These are phyloP conservation scores for Hypomesus transpacificus DNA, from an alignment of 2,113 vertebrate species.

Conservation along the genomic window DNA sequence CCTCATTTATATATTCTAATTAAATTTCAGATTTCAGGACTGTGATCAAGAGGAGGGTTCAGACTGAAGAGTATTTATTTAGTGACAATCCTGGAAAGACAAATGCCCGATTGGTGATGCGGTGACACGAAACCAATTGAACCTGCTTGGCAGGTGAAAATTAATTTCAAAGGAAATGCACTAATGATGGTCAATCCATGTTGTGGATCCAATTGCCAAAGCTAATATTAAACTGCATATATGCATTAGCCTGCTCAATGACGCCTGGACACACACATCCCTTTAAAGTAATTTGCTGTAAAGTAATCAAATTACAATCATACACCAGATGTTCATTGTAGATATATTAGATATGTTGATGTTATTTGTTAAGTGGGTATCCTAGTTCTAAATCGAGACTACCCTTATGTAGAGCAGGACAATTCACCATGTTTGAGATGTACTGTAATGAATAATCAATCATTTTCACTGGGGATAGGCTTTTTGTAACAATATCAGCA, in stretches of 20 bases:
- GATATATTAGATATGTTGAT: too few species aligned
- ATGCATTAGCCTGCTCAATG: constrained; percentile 47
- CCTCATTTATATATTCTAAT: constrained; percentile 13
- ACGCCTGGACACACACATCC: constrained; percentile 33
- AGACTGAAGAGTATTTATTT: constrained; percentile 47
- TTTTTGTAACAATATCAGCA: not conserved
- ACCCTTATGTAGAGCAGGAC: too few species aligned
- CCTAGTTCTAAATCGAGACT: too few species aligned
- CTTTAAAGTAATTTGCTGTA: not conserved
- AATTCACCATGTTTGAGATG: too few species aligned
- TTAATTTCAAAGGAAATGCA: constrained; percentile 53
- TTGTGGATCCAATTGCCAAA: constrained; percentile 48
- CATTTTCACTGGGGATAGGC: too few species aligned
- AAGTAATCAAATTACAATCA: not conserved
- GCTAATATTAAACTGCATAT: constrained; percentile 58
- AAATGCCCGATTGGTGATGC: constrained; percentile 53
- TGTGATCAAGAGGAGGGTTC: constrained; percentile 2
- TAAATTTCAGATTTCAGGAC: constrained; percentile 15
- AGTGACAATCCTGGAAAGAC: constrained; percentile 25
- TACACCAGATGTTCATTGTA: too few species aligned
- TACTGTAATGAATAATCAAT: too few species aligned
- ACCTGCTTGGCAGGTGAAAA: constrained; percentile 50
- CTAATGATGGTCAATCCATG: constrained; percentile 54
- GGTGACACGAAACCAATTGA: constrained; percentile 64
- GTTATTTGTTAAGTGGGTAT: too few species aligned